Percentiles rank a stretch among this genome's conserved stretches.
Conservation (phyloP, 2,113 vertebrate genomes). For the Gymnobelideus leadbeateri region DNA sequence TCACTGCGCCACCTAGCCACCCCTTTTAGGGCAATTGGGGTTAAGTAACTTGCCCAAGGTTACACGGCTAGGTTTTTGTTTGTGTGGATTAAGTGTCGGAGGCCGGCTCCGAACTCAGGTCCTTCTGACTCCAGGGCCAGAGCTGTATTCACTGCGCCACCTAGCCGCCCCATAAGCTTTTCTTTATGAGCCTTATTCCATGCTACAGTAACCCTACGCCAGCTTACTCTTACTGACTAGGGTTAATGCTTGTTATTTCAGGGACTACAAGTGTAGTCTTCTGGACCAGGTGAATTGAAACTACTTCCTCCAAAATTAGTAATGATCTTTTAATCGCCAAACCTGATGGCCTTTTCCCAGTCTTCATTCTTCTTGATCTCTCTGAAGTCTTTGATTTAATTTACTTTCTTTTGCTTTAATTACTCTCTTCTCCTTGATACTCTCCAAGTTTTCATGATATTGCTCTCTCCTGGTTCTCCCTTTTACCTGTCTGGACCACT, state of each 20-base stretch:
- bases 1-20: no score
- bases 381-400: not conserved
- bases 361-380: not conserved
- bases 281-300: not conserved
- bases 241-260: not conserved
- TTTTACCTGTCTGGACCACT: no score
- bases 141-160: no score
- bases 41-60: no score
- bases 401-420: not conserved
- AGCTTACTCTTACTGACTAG: not conserved
- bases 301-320: not conserved
- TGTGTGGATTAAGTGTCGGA: no score
- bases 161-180: not conserved
- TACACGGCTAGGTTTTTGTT: no score
- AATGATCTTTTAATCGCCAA: not conserved
- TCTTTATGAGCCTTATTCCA: not conserved
- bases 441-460: not conserved
- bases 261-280: no score
- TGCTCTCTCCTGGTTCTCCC: no score
- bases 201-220: not conserved
- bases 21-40: no score
- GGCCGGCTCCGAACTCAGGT: no score
- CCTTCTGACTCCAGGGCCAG: no score
- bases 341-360: not conserved
- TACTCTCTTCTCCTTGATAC: not conserved